Conservation (phyloP, 2,797 vertebrate species). For the Paedocypris micromegethes region DNA sequence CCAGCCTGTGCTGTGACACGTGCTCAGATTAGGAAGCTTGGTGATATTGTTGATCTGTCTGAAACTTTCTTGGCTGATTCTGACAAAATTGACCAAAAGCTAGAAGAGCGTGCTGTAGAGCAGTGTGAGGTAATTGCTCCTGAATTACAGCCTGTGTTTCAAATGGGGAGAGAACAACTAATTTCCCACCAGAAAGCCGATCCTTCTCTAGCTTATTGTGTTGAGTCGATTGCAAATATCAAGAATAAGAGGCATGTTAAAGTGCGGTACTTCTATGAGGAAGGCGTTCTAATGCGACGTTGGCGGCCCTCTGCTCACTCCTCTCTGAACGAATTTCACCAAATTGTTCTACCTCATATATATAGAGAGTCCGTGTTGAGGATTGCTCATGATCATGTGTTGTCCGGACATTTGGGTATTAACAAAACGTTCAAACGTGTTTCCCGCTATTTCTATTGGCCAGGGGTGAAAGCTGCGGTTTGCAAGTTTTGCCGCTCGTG, state of each 20-base stretch:
- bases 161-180: background rate
- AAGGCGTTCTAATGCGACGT: no score
- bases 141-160: background rate
- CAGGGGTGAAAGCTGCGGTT: background rate
- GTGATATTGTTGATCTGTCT: background rate
- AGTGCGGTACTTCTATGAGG: no score
- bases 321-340: no score
- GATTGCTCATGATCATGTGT: no score
- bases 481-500: background rate
- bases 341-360: no score
- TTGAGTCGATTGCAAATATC: no score
- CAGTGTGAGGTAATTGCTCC: background rate
- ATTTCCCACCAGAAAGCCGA: background rate
- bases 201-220: background rate
- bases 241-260: no score
- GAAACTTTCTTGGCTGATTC: background rate
- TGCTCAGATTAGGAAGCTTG: background rate
- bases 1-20: background rate
- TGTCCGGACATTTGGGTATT: background rate
- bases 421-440: background rate
- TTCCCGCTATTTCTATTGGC: background rate
- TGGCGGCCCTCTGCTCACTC: no score
- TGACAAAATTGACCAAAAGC: background rate
- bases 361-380: no score
- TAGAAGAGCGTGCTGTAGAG: background rate